phyloP scores from a whole-genome alignment of 2,113 vertebrate genomes.

The Excalfactoria chinensis region DNA sequence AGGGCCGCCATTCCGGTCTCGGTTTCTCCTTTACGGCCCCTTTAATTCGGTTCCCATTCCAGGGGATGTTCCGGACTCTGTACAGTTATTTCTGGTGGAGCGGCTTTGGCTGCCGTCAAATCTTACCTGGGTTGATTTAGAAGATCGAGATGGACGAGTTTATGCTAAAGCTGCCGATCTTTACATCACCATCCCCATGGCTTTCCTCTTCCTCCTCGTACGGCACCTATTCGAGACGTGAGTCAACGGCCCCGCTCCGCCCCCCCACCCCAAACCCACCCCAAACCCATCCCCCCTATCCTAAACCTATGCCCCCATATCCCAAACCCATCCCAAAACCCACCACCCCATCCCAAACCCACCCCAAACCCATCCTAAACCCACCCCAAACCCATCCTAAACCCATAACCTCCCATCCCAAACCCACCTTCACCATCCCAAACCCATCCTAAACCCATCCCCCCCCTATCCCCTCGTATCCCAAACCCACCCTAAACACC shows the following conservation, averaged over 20 bases:
- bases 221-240: slow-evolving; percentile 91
- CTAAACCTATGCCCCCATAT: too few relatives aligned
- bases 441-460: too few relatives aligned
- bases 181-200: slow-evolving; percentile 88
- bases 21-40: neutral
- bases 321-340: too few relatives aligned
- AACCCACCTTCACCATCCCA: too few relatives aligned
- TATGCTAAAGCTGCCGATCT: slow-evolving; percentile 88
- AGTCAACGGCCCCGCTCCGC: slow-evolving; percentile 2
- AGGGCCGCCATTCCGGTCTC: neutral
- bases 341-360: too few relatives aligned
- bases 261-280: too few relatives aligned
- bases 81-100: slow-evolving; percentile 94
- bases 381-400: too few relatives aligned
- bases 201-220: slow-evolving; percentile 87
- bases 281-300: too few relatives aligned
- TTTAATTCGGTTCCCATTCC: neutral
- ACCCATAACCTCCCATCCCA: too few relatives aligned
- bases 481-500: too few relatives aligned
- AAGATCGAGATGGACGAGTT: slow-evolving; percentile 87
- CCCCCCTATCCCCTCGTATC: too few relatives aligned
- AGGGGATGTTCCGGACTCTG: slow-evolving; percentile 85
- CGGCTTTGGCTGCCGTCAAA: slow-evolving; percentile 92
- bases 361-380: too few relatives aligned
- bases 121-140: slow-evolving; percentile 92